Percentiles rank a stretch among this genome's conserved stretches.
Conservation (phyloP, 2,888 invertebrate genomes). For the Homarus gammarus region DNA sequence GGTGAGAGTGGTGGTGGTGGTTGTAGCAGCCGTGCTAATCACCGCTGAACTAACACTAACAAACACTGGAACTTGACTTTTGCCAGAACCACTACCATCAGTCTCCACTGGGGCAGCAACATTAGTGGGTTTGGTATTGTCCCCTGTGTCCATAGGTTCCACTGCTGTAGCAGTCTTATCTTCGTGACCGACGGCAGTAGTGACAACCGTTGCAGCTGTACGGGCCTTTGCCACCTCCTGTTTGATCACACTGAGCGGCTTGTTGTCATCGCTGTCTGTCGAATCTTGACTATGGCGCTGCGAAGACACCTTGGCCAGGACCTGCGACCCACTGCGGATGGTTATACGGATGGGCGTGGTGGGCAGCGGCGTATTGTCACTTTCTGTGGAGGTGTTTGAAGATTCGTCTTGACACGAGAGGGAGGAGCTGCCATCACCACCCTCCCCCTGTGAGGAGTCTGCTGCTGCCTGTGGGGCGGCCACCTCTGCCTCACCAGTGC, state of each 20-base stretch:
- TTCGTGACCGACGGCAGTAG: background rate
- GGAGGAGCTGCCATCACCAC: slow-evolving; percentile 52
- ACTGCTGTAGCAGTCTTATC: background rate
- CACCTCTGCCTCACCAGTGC: background rate
- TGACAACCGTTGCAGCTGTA: background rate
- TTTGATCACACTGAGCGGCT: slow-evolving; percentile 58
- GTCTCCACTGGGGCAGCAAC: background rate
- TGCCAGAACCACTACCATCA: background rate
- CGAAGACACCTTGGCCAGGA: slow-evolving; percentile 65
- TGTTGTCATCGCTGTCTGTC: slow-evolving; percentile 71
- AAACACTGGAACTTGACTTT: background rate
- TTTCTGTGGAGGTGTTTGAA: slow-evolving; percentile 64
- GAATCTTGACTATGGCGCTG: slow-evolving; percentile 58
- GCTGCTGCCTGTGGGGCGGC: background rate
- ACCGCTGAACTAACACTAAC: background rate
- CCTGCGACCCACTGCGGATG: slow-evolving; percentile 73
- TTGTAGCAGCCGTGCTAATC: background rate
- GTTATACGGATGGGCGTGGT: slow-evolving; percentile 72
- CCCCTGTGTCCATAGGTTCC: background rate
- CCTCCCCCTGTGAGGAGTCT: slow-evolving; percentile 36
- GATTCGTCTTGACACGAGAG: slow-evolving; percentile 55
- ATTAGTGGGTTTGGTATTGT: background rate
- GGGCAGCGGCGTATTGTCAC: slow-evolving; percentile 43
- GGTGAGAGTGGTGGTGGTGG: slow-evolving; percentile 32
- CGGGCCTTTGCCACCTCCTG: slow-evolving; percentile 44